phyloP scores from a whole-genome alignment of 2,888 invertebrate species.

The Chaitophorus viminalis region DNA sequence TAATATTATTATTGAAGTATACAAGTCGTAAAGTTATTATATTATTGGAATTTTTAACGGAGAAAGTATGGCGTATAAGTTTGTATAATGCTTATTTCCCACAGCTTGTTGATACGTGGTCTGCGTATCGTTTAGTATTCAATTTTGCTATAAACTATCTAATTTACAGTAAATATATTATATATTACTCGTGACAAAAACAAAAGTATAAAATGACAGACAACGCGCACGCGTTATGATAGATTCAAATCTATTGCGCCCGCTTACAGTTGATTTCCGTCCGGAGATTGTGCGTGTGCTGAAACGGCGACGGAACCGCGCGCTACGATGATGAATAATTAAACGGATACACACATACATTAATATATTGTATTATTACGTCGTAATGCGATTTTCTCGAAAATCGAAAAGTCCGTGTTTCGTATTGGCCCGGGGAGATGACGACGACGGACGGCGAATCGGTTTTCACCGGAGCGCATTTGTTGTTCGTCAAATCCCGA shows the following conservation, averaged over 20 bases:
- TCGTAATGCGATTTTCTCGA: not conserved
- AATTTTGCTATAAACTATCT: too few relatives aligned
- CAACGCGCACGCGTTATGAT: not conserved
- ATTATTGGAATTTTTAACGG: not conserved
- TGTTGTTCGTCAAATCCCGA: slow-evolving; percentile 21
- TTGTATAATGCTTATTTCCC: not conserved
- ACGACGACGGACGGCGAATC: not conserved
- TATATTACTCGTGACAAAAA: too few relatives aligned
- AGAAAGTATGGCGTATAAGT: slow-evolving; percentile 16
- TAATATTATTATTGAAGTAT: not conserved
- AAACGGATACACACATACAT: not conserved
- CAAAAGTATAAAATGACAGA: not conserved
- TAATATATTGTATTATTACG: too few relatives aligned
- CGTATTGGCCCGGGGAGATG: not conserved
- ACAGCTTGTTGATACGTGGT: not conserved
- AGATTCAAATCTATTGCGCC: too few relatives aligned
- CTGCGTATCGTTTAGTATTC: not conserved
- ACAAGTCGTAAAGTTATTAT: not conserved
- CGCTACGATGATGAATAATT: not conserved
- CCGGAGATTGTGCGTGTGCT: not conserved
- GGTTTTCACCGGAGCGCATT: slow-evolving; percentile 30
- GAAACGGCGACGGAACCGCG: not conserved
- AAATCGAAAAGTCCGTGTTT: not conserved
- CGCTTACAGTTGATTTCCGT: not conserved
- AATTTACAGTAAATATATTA: too few relatives aligned